Conservation (phyloP, 2,888 invertebrate species). For the Drosophila ezoana region DNA sequence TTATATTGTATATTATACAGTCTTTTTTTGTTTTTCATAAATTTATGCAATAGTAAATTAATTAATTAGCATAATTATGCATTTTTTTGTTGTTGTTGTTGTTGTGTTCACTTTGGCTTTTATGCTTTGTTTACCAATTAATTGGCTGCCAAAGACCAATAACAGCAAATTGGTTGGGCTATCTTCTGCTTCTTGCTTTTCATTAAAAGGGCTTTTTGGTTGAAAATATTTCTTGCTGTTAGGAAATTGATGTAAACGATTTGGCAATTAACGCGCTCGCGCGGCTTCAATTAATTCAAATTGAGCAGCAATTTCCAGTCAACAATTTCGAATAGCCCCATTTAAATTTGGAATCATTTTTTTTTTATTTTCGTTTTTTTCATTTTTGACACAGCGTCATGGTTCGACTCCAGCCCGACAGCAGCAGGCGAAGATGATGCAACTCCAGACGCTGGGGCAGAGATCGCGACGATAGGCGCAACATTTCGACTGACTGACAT, state of each 20-base stretch:
- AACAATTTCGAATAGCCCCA: slow-evolving; percentile 30
- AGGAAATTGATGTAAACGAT: slow-evolving; percentile 36
- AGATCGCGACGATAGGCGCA: slow-evolving; percentile 31
- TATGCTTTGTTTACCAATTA: slow-evolving; percentile 76
- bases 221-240: slow-evolving; percentile 18
- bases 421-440: slow-evolving; percentile 59
- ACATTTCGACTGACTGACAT: slow-evolving; percentile 40
- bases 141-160: slow-evolving; percentile 54
- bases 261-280: slow-evolving; percentile 52
- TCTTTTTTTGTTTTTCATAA: slow-evolving; percentile 31
- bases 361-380: background rate
- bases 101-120: slow-evolving; percentile 43
- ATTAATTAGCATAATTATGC: slow-evolving; percentile 76
- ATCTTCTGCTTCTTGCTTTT: background rate
- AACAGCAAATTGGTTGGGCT: slow-evolving; percentile 44
- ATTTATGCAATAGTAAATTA: slow-evolving; percentile 62
- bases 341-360: slow-evolving; percentile 34
- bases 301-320: slow-evolving; percentile 53
- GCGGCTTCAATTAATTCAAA: slow-evolving; percentile 65
- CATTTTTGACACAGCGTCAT: slow-evolving; percentile 10
- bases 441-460: slow-evolving; percentile 46
- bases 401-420: slow-evolving; percentile 14
- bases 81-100: too few species aligned
- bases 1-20: too few species aligned
- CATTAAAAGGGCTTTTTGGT: background rate